Evolutionary conservation across 2,797 vertebrate species (phyloP).

Genomic region (Gobio occitaniae): DNA sequence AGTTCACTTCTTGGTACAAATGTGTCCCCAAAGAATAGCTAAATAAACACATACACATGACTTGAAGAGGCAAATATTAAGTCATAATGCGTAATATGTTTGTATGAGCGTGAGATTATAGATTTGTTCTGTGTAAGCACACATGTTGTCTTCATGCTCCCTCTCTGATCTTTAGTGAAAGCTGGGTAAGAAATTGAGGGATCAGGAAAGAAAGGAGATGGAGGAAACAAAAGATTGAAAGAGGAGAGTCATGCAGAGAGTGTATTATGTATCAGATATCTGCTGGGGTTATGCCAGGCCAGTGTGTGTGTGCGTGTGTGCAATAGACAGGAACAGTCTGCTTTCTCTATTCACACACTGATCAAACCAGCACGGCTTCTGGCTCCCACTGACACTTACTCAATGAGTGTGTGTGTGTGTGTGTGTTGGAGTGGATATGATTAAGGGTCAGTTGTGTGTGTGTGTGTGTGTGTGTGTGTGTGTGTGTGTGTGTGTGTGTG

Average conservation of each 20-base stretch:
- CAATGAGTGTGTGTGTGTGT: slow-evolving; percentile 64
- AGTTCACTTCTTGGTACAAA: neutral
- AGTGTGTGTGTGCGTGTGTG: slow-evolving; percentile 24
- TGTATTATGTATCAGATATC: slow-evolving; percentile 54
- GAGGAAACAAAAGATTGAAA: slow-evolving; percentile 49
- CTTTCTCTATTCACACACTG: slow-evolving; percentile 73
- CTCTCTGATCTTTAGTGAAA: slow-evolving; percentile 42
- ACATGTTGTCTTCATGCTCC: neutral
- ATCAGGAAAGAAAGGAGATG: slow-evolving; percentile 38
- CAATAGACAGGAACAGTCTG: slow-evolving; percentile 30
- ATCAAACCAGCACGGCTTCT: slow-evolving; percentile 78
- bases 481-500: slow-evolving; percentile 54
- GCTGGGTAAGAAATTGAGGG: slow-evolving; percentile 30
- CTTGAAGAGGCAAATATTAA: neutral
- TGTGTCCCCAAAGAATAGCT: slow-evolving; percentile 7
- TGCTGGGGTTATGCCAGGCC: slow-evolving; percentile 40
- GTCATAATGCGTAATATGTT: neutral
- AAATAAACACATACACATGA: slow-evolving; percentile 5
- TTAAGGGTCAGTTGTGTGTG: slow-evolving; percentile 56
- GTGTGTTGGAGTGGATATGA: slow-evolving; percentile 63
- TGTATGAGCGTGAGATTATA: neutral
- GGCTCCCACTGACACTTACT: slow-evolving; percentile 78
- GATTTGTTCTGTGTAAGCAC: slow-evolving; percentile 24
- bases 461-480: slow-evolving; percentile 57
- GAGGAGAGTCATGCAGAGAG: slow-evolving; percentile 53